Base-by-base conservation (phyloP, 2,888 invertebrate species). In the Cynaeus angustus region DNA sequence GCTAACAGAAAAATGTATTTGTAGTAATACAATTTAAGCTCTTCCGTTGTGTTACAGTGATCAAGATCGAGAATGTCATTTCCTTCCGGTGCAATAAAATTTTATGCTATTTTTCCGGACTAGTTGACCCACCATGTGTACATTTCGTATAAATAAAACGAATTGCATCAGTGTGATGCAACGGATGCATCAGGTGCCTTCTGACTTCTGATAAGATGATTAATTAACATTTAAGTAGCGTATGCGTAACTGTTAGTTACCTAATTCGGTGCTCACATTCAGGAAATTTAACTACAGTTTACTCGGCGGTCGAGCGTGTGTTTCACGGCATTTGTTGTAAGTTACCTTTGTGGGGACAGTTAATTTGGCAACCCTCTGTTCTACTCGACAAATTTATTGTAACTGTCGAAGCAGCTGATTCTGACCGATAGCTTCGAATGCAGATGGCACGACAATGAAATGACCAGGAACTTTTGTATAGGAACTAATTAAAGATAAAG, bases 51-150 rank as follows among this genome's bases (percentile, higher is more conserved):
- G n/a, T n/a, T n/a, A n/a, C n/a, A n/a, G n/a, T n/a, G 2, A 21
- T 21, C 21, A 21, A 21, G 21, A 21, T 21, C 21, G 41, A 26
- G 21, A 30, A 38, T 56, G 46, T 53, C 59, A 68, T 62, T 68
- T 68, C 68, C 68, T 68, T 68, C 68, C 68, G 61, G 61, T 61
- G 68, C 37, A 55, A 68, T 68, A 68, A 68, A 68, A 68, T 26
- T 68, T 68, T 68, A 68, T 55, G 26, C 62, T 43, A 33, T 46
- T 68, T 68, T 68, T 68, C 68, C 68, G 68, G 68, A 30, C 21
- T 3, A 52, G 30, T 43, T 52, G 61, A 59, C 59, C 26, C 43
- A 43, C 14, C 30, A 13, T 52, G 52, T 58, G 37, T 13, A 58
- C 45, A 45, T 12, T 12, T 48, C 9, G 9, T 33, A 37, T 48